A percentile compares a stretch with the other conserved stretches of the same genome.
Evolutionary conservation across 2,797 vertebrate species (phyloP).

Genomic region (Sebastes itinus): DNA sequence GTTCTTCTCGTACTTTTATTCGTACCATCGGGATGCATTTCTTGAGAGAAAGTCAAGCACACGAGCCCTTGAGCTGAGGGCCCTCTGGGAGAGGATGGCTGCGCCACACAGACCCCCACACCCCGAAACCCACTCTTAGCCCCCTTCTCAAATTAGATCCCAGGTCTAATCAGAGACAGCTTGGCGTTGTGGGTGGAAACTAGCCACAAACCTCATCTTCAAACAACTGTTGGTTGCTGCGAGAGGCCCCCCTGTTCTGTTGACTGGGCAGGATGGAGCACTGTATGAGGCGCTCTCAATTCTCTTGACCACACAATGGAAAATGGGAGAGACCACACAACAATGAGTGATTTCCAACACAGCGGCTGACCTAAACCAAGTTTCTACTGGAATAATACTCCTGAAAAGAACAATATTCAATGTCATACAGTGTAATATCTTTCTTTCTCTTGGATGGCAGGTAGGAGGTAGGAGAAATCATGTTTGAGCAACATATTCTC

Average conservation of each 20-base stretch:
- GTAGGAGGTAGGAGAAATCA: not conserved
- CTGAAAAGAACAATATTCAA: constrained; percentile 29
- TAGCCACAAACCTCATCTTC: constrained; percentile 82
- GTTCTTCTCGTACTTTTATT: constrained; percentile 38
- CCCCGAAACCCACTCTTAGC: constrained; percentile 57
- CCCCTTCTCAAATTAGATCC: constrained; percentile 80
- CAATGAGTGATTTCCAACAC: constrained; percentile 72
- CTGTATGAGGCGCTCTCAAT: constrained; percentile 59
- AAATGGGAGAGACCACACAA: constrained; percentile 78
- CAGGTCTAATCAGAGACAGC: constrained; percentile 83
- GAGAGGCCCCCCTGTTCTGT: constrained; percentile 72
- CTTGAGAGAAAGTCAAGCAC: constrained; percentile 70
- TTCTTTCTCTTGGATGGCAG: constrained; percentile 22
- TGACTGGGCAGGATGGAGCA: constrained; percentile 72
- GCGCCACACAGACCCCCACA: constrained; percentile 58
- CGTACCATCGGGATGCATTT: constrained; percentile 58
- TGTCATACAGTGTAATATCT: constrained; percentile 17
- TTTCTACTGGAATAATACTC: constrained; percentile 37
- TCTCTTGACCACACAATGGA: constrained; percentile 78
- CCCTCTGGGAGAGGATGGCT: constrained; percentile 62
- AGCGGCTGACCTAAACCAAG: constrained; percentile 52
- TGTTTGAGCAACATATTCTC: not conserved
- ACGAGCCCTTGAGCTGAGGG: constrained; percentile 50
- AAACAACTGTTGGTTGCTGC: constrained; percentile 72
- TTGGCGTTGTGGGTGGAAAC: constrained; percentile 82